Evolutionary conservation across 1,140 invertebrate genomes (phyloP).

Genomic region (Paraescarpia echinospica): DNA sequence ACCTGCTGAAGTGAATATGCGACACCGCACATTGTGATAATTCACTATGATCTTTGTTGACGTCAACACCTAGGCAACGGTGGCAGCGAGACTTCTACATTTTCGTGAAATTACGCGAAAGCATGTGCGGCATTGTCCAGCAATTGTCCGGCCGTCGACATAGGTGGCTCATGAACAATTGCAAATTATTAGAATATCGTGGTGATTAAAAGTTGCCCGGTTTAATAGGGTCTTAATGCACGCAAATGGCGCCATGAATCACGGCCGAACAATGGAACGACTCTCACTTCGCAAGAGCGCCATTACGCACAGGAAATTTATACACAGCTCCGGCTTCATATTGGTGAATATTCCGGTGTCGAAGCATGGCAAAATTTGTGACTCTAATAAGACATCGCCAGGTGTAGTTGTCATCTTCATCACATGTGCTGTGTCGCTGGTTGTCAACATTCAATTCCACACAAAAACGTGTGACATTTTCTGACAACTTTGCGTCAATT

Average conservation of each 20-base stretch:
- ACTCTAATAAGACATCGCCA: background rate
- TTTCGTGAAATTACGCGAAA: background rate
- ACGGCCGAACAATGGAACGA: background rate
- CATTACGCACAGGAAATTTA: conserved; percentile 1
- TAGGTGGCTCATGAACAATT: background rate
- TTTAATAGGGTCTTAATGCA: background rate
- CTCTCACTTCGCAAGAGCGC: background rate
- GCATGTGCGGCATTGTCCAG: background rate
- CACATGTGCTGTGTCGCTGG: background rate
- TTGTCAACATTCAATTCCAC: background rate
- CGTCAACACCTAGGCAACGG: background rate
- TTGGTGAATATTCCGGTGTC: background rate
- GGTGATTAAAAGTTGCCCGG: background rate
- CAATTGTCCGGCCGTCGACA: background rate
- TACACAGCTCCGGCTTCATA: background rate
- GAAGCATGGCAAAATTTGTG: background rate
- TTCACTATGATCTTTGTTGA: background rate
- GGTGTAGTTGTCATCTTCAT: background rate
- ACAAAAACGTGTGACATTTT: background rate
- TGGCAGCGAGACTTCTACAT: background rate
- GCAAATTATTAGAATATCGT: background rate
- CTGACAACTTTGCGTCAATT: background rate
- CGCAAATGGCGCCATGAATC: background rate
- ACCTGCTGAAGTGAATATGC: background rate
- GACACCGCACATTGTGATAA: background rate